A percentile compares a stretch with the other conserved stretches of the same genome.
These are phyloP conservation scores for Charina bottae DNA, from an alignment of 2,113 vertebrate species.

Conservation along the genomic window DNA sequence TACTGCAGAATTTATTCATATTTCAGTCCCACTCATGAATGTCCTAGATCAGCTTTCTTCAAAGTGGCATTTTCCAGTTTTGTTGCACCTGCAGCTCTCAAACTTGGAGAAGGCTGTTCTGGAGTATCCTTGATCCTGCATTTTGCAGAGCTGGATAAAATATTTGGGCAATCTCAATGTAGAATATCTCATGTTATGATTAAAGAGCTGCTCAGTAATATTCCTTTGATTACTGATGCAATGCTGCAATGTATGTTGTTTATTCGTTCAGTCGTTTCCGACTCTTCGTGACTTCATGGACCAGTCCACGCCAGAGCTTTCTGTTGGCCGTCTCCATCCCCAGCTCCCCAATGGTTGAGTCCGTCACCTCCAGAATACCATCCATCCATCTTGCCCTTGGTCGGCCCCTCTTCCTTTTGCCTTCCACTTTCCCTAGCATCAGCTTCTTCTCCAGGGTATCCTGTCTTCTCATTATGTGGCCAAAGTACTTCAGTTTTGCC, in stretches of 20 bases:
- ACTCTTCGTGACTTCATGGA: too few relatives aligned
- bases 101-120: neutral
- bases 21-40: neutral
- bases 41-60: neutral
- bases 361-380: too few relatives aligned
- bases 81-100: neutral
- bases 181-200: neutral
- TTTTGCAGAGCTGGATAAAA: neutral
- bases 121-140: fast-evolving
- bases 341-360: too few relatives aligned
- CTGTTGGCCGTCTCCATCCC: too few relatives aligned
- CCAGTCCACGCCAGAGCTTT: too few relatives aligned
- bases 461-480: too few relatives aligned
- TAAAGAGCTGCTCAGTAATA: neutral
- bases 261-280: too few relatives aligned
- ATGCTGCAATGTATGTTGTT: neutral
- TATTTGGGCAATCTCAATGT: neutral
- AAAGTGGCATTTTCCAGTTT: neutral
- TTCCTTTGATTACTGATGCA: neutral
- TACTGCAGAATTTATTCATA: neutral
- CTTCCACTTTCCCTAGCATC: too few relatives aligned
- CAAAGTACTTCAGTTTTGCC: too few relatives aligned
- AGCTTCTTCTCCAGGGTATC: too few relatives aligned
- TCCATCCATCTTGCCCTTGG: too few relatives aligned
- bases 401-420: too few relatives aligned